Conservation (phyloP, 2,888 invertebrate genomes). For the Podabrus alpinus region DNA sequence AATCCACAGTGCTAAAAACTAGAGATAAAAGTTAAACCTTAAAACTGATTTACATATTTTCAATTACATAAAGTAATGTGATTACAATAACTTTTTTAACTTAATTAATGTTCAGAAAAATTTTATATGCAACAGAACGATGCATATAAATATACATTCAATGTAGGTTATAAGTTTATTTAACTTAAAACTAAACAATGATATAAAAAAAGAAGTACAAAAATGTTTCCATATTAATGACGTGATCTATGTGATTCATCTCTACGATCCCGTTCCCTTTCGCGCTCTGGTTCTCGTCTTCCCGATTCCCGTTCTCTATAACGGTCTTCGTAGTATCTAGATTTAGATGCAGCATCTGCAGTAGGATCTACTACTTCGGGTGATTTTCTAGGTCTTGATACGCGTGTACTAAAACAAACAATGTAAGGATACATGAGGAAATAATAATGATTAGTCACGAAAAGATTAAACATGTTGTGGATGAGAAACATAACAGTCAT, state of each 20-base stretch:
- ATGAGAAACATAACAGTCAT: too few relatives aligned
- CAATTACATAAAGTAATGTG: neutral
- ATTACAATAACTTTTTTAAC: neutral
- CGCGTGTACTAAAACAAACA: constrained; percentile 35
- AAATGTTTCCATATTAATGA: constrained; percentile 56
- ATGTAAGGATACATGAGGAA: neutral
- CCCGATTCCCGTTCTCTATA: constrained; percentile 71
- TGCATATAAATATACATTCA: constrained; percentile 3
- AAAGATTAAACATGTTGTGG: too few relatives aligned
- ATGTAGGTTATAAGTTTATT: neutral
- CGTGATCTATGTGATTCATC: constrained; percentile 74
- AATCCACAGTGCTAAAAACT: neutral
- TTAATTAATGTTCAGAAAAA: constrained; percentile 5
- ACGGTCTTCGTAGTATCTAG: constrained; percentile 85
- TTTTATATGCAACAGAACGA: neutral
- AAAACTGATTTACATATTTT: neutral
- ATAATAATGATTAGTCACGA: neutral
- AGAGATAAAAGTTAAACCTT: neutral
- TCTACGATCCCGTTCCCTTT: constrained; percentile 68
- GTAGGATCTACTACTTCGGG: constrained; percentile 59
- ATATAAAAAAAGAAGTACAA: constrained; percentile 1
- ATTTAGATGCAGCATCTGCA: constrained; percentile 59
- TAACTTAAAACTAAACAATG: neutral
- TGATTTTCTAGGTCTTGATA: constrained; percentile 62
- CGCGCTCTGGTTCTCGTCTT: constrained; percentile 64